Evolutionary conservation across 2,113 vertebrate species (phyloP).

Genomic region (Strix aluco): DNA sequence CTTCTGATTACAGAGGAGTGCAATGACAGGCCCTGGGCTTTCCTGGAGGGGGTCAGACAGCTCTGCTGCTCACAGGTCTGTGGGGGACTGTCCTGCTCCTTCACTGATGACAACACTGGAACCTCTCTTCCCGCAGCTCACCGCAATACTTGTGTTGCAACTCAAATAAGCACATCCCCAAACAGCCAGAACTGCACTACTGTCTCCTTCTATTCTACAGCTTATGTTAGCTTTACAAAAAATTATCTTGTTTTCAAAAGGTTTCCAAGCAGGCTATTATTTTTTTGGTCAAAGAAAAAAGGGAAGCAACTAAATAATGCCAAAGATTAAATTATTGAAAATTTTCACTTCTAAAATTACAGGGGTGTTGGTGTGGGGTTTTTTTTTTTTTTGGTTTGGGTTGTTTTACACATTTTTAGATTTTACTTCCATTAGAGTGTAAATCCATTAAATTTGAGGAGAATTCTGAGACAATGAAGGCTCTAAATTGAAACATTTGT

Average conservation of each 20-base stretch:
- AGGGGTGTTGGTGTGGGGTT: rapidly evolving
- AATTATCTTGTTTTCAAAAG: neutral
- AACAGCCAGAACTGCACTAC: neutral
- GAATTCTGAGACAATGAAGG: neutral
- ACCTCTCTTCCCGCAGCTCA: neutral
- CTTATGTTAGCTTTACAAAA: neutral
- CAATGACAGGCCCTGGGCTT: neutral
- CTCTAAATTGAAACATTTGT: neutral
- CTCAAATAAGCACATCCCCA: neutral
- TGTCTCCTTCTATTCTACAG: neutral
- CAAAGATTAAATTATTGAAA: neutral
- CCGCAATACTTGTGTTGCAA: rapidly evolving
- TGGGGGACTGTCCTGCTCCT: neutral
- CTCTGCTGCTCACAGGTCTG: neutral
- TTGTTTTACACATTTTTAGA: neutral
- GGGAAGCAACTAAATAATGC: neutral
- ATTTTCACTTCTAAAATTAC: neutral
- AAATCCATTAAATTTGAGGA: neutral
- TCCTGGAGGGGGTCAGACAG: neutral
- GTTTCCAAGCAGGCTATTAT: neutral
- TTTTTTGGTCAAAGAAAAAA: neutral
- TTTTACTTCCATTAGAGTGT: neutral
- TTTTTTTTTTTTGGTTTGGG: neutral
- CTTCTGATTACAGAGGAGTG: neutral
- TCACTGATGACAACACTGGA: neutral